phyloP scores from a whole-genome alignment of 1,140 invertebrate species.

The Epicauta chinensis region DNA sequence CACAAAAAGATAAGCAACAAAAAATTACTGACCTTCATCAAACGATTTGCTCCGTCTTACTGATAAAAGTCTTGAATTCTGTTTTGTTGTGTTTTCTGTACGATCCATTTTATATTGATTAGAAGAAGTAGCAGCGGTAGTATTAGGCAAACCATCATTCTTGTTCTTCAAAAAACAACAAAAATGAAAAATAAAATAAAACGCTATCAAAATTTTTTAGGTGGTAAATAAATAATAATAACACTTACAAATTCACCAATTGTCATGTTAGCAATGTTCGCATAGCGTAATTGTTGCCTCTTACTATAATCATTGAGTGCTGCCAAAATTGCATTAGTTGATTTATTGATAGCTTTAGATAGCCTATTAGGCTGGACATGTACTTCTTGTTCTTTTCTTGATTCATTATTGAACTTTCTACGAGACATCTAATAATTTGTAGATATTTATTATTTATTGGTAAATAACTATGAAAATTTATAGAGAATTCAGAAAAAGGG shows the following conservation, averaged over 20 bases:
- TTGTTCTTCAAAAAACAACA: not conserved
- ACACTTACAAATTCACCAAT: conserved; percentile 1
- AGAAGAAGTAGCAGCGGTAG: not conserved
- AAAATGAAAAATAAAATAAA: not conserved
- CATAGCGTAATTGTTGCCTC: not conserved
- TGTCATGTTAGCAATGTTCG: conserved; percentile 1
- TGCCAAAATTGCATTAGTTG: not conserved
- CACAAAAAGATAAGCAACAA: too few species aligned
- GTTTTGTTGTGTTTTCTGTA: not conserved
- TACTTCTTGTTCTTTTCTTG: not conserved
- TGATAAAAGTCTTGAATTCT: not conserved
- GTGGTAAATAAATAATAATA: too few species aligned
- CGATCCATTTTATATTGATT: not conserved
- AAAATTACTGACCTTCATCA: conserved; percentile 2
- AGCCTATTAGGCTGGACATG: not conserved
- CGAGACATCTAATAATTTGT: conserved; percentile 10
- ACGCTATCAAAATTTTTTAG: too few species aligned
- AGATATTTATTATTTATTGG: too few species aligned
- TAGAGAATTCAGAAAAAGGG: too few species aligned
- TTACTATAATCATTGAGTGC: not conserved
- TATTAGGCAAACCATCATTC: not conserved
- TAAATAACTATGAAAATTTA: too few species aligned
- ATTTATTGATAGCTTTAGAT: not conserved
- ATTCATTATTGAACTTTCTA: not conserved
- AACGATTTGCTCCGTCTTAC: not conserved